Conservation (phyloP, 2,888 invertebrate species). For the Argyresthia albistria region DNA sequence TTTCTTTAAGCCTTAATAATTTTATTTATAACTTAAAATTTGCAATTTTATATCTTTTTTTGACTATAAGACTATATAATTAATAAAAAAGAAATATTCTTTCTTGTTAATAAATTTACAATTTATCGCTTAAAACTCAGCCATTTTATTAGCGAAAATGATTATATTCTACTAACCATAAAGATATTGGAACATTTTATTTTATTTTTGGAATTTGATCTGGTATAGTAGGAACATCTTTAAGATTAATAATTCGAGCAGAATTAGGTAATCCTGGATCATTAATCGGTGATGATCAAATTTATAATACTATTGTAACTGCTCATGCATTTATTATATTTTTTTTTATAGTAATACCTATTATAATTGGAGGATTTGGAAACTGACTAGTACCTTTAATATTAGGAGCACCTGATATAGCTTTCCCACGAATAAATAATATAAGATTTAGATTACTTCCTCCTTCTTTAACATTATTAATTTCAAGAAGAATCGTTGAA, state of each 20-base stretch:
- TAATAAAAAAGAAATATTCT: too few relatives aligned
- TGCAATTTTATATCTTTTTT: constrained; percentile 74
- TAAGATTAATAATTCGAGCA: constrained; percentile 80
- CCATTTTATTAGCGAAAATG: constrained; percentile 77
- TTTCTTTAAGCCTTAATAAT: constrained; percentile 72
- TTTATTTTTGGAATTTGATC: constrained; percentile 78
- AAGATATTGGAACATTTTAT: constrained; percentile 83
- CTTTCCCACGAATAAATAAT: constrained; percentile 88
- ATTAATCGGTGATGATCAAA: constrained; percentile 81
- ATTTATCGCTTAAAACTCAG: constrained; percentile 74
- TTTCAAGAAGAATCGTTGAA: constrained; percentile 76
- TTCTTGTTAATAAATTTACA: constrained; percentile 76
- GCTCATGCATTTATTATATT: constrained; percentile 88
- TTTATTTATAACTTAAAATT: constrained; percentile 58
- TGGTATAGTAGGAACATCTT: constrained; percentile 78
- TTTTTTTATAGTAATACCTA: constrained; percentile 83
- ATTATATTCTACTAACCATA: constrained; percentile 81
- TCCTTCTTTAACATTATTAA: constrained; percentile 76
- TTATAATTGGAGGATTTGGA: constrained; percentile 87
- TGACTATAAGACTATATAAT: constrained; percentile 72
- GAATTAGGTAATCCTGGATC: constrained; percentile 79
- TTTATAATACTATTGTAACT: constrained; percentile 85
- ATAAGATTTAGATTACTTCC: constrained; percentile 87
- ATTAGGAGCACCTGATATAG: constrained; percentile 84
- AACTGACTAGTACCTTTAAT: constrained; percentile 86